These are phyloP conservation scores for Drosophila yakuba DNA, from an alignment of 1,140 invertebrate species.

Conservation along the genomic window DNA sequence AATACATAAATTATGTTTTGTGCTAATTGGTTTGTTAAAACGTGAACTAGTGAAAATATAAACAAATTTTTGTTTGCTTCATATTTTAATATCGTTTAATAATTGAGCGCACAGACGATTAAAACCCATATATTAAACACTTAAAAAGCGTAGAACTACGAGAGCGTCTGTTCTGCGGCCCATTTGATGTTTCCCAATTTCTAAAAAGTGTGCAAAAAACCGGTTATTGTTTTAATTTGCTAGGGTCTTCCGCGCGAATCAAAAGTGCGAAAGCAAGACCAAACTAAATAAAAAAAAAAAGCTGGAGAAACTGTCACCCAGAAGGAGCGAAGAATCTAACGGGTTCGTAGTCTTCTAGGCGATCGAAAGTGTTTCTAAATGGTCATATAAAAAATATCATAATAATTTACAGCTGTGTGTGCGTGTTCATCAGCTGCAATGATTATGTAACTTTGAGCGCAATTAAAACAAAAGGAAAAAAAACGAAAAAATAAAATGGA, in stretches of 20 bases:
- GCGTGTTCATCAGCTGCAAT: slow-evolving; percentile 66
- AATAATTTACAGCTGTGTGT: slow-evolving; percentile 35
- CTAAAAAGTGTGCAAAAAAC: slow-evolving; percentile 8
- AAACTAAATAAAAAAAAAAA: background rate
- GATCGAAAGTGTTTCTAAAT: slow-evolving; percentile 19
- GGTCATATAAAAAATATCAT: slow-evolving; percentile 6
- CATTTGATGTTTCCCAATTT: slow-evolving; percentile 17
- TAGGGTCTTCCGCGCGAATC: slow-evolving; percentile 5
- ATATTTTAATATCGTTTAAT: too few species aligned
- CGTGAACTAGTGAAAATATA: background rate
- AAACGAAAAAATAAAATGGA: background rate
- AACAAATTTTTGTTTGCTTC: background rate
- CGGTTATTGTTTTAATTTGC: slow-evolving; percentile 24
- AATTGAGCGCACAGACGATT: too few species aligned
- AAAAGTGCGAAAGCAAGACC: slow-evolving; percentile 8
- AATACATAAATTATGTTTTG: too few species aligned
- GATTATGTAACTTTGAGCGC: slow-evolving; percentile 71
- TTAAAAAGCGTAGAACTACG: background rate
- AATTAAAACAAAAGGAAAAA: slow-evolving; percentile 53
- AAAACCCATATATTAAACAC: background rate
- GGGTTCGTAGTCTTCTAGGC: slow-evolving; percentile 4
- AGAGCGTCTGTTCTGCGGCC: background rate
- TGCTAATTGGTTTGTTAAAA: too few species aligned
- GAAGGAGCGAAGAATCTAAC: slow-evolving; percentile 22
- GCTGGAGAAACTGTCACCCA: slow-evolving; percentile 26